Conservation (phyloP, 2,113 vertebrate genomes). For the Centrocercus urophasianus region DNA sequence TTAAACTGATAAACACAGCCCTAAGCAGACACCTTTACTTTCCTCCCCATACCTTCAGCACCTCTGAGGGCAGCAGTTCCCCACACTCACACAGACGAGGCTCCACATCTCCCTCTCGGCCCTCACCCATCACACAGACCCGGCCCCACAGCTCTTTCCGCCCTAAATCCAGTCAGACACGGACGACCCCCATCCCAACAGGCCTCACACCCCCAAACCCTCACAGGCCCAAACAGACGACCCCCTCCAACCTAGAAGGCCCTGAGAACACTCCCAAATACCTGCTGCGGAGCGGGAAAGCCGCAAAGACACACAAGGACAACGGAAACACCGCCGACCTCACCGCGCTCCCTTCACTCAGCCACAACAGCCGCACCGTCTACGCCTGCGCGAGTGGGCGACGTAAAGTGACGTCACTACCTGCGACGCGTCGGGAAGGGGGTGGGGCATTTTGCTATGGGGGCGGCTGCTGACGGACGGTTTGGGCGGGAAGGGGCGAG, state of each 20-base stretch:
- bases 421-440: neutral
- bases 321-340: rapidly evolving
- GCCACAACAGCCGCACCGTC: neutral
- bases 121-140: neutral
- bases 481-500: neutral
- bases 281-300: neutral
- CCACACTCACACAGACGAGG: too few relatives aligned
- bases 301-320: rapidly evolving
- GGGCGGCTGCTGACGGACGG: neutral
- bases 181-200: neutral
- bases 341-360: neutral
- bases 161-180: neutral
- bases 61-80: too few relatives aligned
- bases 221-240: neutral
- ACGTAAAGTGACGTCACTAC: neutral
- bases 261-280: neutral
- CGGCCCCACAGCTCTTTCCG: neutral
- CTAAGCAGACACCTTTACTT: neutral
- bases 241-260: neutral
- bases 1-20: neutral
- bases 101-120: too few relatives aligned
- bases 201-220: neutral
- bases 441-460: neutral
- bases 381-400: constrained; percentile 30
- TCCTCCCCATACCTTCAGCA: neutral